Evolutionary conservation across 2,888 invertebrate species (phyloP), one percentile per base, ranked within the genome.

Genomic region (Choristoneura rosaceana): DNA sequence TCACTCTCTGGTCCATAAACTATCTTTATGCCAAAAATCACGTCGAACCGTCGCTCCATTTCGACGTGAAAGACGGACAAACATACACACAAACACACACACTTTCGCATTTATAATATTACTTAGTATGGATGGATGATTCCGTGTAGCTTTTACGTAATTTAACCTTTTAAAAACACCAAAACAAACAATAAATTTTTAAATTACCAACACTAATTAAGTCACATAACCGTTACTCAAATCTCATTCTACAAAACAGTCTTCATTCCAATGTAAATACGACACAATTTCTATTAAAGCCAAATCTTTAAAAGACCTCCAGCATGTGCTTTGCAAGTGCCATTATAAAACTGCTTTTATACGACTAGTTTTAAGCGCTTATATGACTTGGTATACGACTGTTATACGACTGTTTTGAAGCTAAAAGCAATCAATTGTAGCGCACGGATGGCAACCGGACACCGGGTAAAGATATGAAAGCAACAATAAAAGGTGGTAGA

Each of bases 401-500:
- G 70, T 67, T 60, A 69, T 80, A 74, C 17, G 52, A 83, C 71
- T 77, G 70, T 85, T 86, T 78, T 78, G 80, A 67, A 71, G 71
- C 71, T 85, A 50, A 38, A 80, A 76, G 73, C 12, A 74, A 78
- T 76, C 88, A 93, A 92, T 92, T 93, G 91, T 78, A 75, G 79
- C 76, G 79, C 81, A 82, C 88, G 90, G 90, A 91, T 90, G 89
- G 91, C 90, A 90, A 93, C 92, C 91, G 91, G 92, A 93, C 92
- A 92, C 92, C 90, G 91, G 88, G 84, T 81, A 87, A 64, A 64
- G 74, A 83, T 84, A 90, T 91, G 90, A 92, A 92, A 92, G 92
- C 88, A 85, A 89, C 92, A 91, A 92, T 92, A 93, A 93, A 93
- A 93, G 93, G 93, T 91, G 89, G 85, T 86, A 88, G 93, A 91